Evolutionary conservation across 2,888 invertebrate genomes (phyloP).

Genomic region (Cacoxenus indagator): DNA sequence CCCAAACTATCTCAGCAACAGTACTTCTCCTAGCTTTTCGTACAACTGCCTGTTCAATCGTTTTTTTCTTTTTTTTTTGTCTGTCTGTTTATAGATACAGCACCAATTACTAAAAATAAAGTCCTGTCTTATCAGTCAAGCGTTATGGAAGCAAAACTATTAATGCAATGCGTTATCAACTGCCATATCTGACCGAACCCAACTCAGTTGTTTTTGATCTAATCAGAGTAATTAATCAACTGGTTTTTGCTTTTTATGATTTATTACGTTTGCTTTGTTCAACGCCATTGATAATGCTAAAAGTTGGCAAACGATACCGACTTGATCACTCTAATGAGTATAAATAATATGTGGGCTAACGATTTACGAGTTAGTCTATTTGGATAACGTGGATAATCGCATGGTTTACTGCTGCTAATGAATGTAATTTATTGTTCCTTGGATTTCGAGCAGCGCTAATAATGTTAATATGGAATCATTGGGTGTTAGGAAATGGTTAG

Average conservation of each 20-base stretch:
- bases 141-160: too few species aligned
- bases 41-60: too few species aligned
- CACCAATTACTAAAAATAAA: too few species aligned
- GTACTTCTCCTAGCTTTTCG: too few species aligned
- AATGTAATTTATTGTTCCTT: neutral
- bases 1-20: too few species aligned
- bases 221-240: neutral
- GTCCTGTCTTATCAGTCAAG: too few species aligned
- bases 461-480: neutral
- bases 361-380: neutral
- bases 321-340: neutral
- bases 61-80: too few species aligned
- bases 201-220: neutral
- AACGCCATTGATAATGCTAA: neutral
- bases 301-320: neutral
- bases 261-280: neutral
- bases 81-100: too few species aligned
- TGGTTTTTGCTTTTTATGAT: neutral
- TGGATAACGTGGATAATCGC: neutral
- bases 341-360: neutral
- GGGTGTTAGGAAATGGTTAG: too few species aligned
- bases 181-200: too few species aligned
- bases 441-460: too few species aligned
- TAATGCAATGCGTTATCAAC: too few species aligned
- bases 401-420: neutral